Base-by-base conservation (phyloP, 2,113 vertebrate genomes). In the Myotis brandtii region DNA sequence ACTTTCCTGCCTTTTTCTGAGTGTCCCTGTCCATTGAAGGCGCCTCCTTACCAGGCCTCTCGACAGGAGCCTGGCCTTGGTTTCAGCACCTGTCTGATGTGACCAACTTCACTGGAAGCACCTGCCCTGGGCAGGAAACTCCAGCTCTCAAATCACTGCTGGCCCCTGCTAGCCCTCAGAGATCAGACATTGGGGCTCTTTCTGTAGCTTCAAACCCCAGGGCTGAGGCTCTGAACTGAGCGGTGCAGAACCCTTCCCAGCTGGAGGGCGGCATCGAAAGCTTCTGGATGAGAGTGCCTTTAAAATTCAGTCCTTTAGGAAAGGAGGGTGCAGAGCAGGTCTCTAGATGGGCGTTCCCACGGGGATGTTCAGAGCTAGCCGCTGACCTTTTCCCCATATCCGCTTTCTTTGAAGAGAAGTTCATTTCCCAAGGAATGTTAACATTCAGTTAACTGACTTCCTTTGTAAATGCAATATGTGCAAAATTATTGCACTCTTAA, bases 221-320 rank as follows among this genome's bases (percentile, higher is more conserved):
- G 0, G 9, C 70, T 25, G 72, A 85, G 72, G 23, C 72, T 95
- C 66, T 20, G n/a, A 81, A 62, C 11, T 0, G 0, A 25, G 40
- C 0, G 0, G 9, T 48, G n/a, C 54, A 56, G 59, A n/a, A 17
- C 70, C 12, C 7, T 0, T 72, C 76, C 37, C 18, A 11, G 76
- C 17, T 48, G 72, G 77, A 80, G 37, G 43, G 59, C 43, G 54
- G 67, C 81, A 46, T 7, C 0, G 0, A 32, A 52, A 9, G 52
- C 73, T 73, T 40, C 37, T 2, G 2, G 84, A 50, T 95, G 37
- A 76, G 40, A 86, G 52, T 2, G 27, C 1, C 0, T 77, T 75
- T 40, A 75, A 2, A 13, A 1, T 25, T 32, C 21, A n/a, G 77
- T 81, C 48, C 70, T 20, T 34, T 0, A 23, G 72, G 82, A 40